These are phyloP conservation scores for Epizoanthus stellaris DNA, from an alignment of 92 coral and sea anemone species.

Conservation along the genomic window DNA sequence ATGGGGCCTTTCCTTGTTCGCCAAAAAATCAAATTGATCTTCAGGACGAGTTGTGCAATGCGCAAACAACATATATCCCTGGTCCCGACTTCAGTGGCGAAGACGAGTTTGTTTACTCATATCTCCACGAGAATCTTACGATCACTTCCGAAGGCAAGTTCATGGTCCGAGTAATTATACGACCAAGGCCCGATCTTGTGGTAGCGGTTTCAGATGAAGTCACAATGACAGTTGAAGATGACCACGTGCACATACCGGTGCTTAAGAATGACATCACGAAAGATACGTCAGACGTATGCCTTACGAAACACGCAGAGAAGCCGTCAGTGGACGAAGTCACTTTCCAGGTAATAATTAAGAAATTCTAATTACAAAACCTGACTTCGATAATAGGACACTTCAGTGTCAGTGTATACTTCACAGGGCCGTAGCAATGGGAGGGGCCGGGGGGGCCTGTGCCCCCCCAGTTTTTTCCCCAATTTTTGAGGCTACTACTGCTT, in stretches of 20 bases:
- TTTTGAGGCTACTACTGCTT: too few relatives aligned
- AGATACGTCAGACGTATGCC: slow-evolving; percentile 82
- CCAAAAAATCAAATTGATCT: slow-evolving; percentile 68
- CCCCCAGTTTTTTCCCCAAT: too few relatives aligned
- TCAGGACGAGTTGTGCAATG: slow-evolving; percentile 77
- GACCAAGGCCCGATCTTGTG: slow-evolving; percentile 75
- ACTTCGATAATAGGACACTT: too few relatives aligned
- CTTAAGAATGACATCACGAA: slow-evolving; percentile 78
- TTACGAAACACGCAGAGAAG: slow-evolving; percentile 55
- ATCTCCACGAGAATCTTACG: slow-evolving; percentile 87
- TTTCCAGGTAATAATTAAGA: slow-evolving; percentile 9
- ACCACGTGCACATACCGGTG: slow-evolving; percentile 92
- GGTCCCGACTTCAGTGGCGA: slow-evolving; percentile 87
- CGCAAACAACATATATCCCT: slow-evolving; percentile 78
- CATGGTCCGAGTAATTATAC: slow-evolving; percentile 81
- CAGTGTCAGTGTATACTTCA: too few relatives aligned
- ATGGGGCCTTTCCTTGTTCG: slow-evolving; percentile 82
- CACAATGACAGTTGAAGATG: slow-evolving; percentile 82
- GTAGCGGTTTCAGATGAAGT: slow-evolving; percentile 81
- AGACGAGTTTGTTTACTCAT: slow-evolving; percentile 86
- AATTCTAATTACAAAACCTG: too few relatives aligned
- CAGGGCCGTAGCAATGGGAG: too few relatives aligned
- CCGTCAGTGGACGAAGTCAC: slow-evolving; percentile 35
- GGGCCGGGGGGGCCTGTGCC: too few relatives aligned
- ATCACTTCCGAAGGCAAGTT: slow-evolving; percentile 83